Percentiles rank a stretch among this genome's conserved stretches.
Evolutionary conservation across 2,888 invertebrate genomes (phyloP).

Genomic region (Sinodicranocentrus sp.): DNA sequence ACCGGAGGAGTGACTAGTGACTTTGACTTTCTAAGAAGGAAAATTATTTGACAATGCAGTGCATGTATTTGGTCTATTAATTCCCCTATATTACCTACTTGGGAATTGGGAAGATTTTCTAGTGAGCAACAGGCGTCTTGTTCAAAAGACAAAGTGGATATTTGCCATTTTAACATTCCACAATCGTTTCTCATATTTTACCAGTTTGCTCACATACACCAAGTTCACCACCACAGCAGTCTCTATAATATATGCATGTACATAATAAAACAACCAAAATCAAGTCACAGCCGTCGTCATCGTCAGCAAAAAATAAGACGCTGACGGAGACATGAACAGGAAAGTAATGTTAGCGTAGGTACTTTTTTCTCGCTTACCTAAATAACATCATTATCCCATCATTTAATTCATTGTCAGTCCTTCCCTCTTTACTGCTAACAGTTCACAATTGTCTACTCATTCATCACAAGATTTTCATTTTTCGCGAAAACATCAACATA

Average conservation of each 20-base stretch:
- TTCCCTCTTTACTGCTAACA: slow-evolving; percentile 1
- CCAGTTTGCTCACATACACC: neutral
- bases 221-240: neutral
- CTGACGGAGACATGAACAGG: too few species aligned
- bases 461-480: slow-evolving; percentile 4
- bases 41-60: neutral
- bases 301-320: neutral
- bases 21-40: too few species aligned
- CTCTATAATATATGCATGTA: neutral
- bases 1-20: too few species aligned
- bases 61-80: slow-evolving; percentile 13
- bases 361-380: neutral
- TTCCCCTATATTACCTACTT: neutral
- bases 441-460: neutral
- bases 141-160: neutral
- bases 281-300: neutral
- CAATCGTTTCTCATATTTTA: neutral
- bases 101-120: slow-evolving; percentile 16
- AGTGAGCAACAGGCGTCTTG: slow-evolving; percentile 1
- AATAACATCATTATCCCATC: neutral
- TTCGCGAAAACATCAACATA: neutral
- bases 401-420: slow-evolving; percentile 35
- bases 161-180: neutral
- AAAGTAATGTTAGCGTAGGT: neutral
- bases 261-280: neutral